These are phyloP conservation scores for Piscicola geometra DNA, from an alignment of 2,888 invertebrate genomes.

Conservation along the genomic window DNA sequence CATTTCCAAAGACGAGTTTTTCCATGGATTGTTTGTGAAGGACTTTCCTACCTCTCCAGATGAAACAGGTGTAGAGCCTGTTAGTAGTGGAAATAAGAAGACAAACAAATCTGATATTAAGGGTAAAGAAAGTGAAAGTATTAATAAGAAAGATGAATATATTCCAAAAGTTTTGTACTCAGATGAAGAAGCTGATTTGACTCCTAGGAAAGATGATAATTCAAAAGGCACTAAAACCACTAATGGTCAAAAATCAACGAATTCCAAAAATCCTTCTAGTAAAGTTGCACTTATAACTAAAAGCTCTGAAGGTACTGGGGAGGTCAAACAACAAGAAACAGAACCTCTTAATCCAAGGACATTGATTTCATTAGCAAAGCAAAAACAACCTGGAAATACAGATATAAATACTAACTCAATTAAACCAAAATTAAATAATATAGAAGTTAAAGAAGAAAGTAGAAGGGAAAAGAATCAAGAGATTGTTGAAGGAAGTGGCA, in stretches of 20 bases:
- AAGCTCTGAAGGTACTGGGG: background rate
- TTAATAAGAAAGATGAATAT: background rate
- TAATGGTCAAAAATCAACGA: no score
- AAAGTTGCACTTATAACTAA: background rate
- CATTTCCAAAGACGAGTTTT: constrained; percentile 27
- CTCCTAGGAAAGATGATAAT: no score
- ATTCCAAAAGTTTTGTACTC: no score
- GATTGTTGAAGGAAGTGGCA: background rate
- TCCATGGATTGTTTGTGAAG: constrained; percentile 22
- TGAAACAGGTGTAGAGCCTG: background rate
- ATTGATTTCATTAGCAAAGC: background rate
- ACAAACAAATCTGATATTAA: background rate
- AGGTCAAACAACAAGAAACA: background rate
- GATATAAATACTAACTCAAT: background rate
- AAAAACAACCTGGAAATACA: background rate
- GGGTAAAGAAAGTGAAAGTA: background rate
- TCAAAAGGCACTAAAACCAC: no score
- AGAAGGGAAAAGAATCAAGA: background rate
- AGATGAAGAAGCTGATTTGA: no score
- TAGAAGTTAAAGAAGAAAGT: background rate
- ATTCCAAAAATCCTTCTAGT: background rate
- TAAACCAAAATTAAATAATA: background rate
- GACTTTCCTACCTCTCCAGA: background rate
- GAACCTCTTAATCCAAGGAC: background rate
- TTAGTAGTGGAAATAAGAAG: no score